A percentile compares a stretch with the other conserved stretches of the same genome.
Conservation (phyloP, 1,140 invertebrate species). For the Heliconius congener region DNA sequence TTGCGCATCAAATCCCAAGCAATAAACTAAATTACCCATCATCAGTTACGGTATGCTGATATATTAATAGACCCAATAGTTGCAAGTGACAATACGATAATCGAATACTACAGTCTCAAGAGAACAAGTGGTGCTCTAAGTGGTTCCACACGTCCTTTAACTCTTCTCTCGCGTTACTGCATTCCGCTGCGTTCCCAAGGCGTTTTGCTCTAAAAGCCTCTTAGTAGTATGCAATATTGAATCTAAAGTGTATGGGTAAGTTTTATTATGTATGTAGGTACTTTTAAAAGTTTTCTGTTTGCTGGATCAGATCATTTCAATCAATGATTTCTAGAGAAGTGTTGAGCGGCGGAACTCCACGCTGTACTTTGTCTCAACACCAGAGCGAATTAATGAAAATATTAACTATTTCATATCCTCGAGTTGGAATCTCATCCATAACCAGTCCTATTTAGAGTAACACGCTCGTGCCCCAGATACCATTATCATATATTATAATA, state of each 20-base stretch:
- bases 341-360: too few relatives aligned
- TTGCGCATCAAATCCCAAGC: background rate
- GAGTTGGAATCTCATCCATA: too few relatives aligned
- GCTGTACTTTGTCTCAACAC: too few relatives aligned
- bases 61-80: constrained; percentile 1
- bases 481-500: constrained; percentile 4
- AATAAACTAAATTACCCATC: background rate
- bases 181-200: background rate
- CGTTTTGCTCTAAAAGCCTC: background rate
- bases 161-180: constrained; percentile 10
- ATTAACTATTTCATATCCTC: too few relatives aligned
- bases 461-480: background rate
- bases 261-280: background rate
- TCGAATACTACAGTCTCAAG: background rate
- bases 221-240: constrained; percentile 8
- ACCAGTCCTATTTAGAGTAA: too few relatives aligned
- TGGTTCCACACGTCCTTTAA: constrained; percentile 10
- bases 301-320: too few relatives aligned
- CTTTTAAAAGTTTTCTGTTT: too few relatives aligned
- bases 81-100: background rate
- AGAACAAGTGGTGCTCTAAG: constrained; percentile 6
- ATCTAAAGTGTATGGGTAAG: background rate
- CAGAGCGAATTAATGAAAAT: too few relatives aligned
- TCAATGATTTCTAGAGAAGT: too few relatives aligned
- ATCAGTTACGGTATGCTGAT: background rate